Base-by-base conservation (phyloP, 1,140 invertebrate genomes). In the Eueides isabella region DNA sequence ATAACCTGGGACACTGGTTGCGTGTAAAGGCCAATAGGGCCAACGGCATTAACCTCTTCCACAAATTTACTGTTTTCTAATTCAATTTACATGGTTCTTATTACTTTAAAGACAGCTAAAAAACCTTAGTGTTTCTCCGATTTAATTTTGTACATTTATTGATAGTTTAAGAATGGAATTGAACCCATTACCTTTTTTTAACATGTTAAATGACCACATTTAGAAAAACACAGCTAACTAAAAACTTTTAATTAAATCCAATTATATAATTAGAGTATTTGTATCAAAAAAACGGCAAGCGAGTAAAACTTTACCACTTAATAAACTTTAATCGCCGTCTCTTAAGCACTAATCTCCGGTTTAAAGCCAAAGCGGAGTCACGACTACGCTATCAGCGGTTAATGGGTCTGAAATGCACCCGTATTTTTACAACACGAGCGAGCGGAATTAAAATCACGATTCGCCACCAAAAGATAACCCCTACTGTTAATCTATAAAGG, bases 391-490 rank as follows among this genome's bases (percentile, higher is more conserved):
- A 77, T 79, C 72, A 63, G 67, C 67, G 61, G 33, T 28, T 48
- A 74, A 79, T 75, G 70, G 74, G 61, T 71, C 30, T 65, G 72
- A 73, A 72, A 71, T 65, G 65, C 65, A 70, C 29, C 44, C 62
- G 71, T 72, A 72, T 73, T 74, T 76, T 76, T 76, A 72, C 67
- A 68, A 68, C 61, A 75, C 72, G 64, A 71, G 28, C 65, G 61
- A 63, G 19, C 67, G 38, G 69, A 76, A 79, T 81, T 81, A 62
- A 72, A 76, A 81, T 81, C 77, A 81, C 77, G 79, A 80, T 74
- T 80, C 31, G 64, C 67, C 66, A 67, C 33, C 29, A 75, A 41
- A 76, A 63, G 64, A 75, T 62, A 73, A 31, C 72, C 35, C 62
- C 61, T 69, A 67, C 78, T 29, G 41, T 30, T 67, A 48, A 67